These are phyloP conservation scores for Noctilio leporinus DNA, from an alignment of 2,113 vertebrate species.

Conservation along the genomic window DNA sequence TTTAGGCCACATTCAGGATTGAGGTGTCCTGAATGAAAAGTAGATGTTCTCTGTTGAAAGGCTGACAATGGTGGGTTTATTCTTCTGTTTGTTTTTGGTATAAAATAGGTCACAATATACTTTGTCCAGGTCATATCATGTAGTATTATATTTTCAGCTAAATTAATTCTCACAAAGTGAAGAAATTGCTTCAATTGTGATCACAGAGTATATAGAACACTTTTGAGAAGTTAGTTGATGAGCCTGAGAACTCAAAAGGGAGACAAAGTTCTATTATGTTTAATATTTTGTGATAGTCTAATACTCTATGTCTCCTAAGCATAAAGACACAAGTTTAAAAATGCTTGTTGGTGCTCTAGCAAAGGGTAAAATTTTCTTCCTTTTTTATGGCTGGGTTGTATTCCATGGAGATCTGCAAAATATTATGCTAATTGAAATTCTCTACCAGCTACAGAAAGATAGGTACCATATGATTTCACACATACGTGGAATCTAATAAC, in stretches of 20 bases:
- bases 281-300: neutral
- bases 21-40: neutral
- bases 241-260: neutral
- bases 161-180: neutral
- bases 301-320: neutral
- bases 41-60: neutral
- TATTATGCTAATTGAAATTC: no score
- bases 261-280: neutral
- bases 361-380: no score
- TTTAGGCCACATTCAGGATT: neutral
- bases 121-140: neutral
- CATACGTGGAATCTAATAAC: no score
- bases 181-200: neutral
- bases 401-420: no score
- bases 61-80: rapidly evolving
- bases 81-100: neutral
- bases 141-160: neutral
- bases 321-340: neutral
- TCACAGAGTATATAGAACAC: neutral
- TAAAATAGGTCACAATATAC: neutral
- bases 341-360: neutral
- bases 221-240: neutral
- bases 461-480: no score
- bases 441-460: no score
- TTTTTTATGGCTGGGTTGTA: no score